phyloP scores from a whole-genome alignment of 2,888 invertebrate genomes.

The Aporophyla lueneburgensis region DNA sequence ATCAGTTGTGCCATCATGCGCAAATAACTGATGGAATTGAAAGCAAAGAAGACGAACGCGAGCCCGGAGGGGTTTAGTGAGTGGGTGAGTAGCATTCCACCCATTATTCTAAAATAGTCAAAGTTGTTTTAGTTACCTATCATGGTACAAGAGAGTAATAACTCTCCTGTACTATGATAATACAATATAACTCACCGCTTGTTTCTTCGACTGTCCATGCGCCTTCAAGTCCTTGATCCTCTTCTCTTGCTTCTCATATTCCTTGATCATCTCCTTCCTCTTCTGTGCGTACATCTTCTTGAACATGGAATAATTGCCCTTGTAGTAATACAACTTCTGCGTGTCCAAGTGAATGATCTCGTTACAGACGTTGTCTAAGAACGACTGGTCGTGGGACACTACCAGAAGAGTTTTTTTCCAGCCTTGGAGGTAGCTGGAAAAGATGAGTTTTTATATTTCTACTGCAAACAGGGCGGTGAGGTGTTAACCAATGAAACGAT shows the following conservation, averaged over 20 bases:
- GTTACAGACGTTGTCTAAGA: constrained; percentile 99
- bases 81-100: too few species aligned
- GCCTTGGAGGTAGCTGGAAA: constrained; percentile 96
- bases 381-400: constrained; percentile 99
- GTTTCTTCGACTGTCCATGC: constrained; percentile 98
- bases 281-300: constrained; percentile 99
- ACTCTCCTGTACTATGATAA: not conserved
- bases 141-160: too few species aligned
- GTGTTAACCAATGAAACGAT: too few species aligned
- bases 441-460: not conserved
- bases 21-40: not conserved
- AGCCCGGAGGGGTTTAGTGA: too few species aligned
- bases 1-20: not conserved
- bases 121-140: not conserved
- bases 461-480: too few species aligned
- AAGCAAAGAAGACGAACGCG: not conserved
- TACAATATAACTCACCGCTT: constrained; percentile 91
- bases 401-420: constrained; percentile 99
- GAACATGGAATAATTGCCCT: constrained; percentile 99
- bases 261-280: constrained; percentile 98
- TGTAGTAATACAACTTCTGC: constrained; percentile 98
- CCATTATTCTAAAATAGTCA: not conserved
- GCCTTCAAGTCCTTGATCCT: constrained; percentile 98
- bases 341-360: constrained; percentile 99
- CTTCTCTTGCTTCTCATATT: constrained; percentile 99